Conservation (phyloP, 2,888 invertebrate genomes). For the Heliconius sara region DNA sequence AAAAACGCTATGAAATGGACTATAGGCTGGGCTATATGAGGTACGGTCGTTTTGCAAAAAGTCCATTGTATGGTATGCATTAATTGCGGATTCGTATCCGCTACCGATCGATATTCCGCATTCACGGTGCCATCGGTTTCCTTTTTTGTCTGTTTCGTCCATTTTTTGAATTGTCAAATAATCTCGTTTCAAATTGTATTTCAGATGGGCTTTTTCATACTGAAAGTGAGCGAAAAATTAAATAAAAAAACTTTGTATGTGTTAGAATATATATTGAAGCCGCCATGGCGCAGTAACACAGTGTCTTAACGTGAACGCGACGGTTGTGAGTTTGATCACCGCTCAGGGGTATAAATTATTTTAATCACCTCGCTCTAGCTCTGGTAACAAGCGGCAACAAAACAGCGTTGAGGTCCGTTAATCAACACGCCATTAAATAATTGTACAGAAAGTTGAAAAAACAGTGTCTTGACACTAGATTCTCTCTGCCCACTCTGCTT, state of each 20-base stretch:
- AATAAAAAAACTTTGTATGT: background rate
- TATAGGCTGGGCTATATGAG: slow-evolving; percentile 16
- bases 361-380: too few species aligned
- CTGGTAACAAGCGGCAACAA: too few species aligned
- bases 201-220: slow-evolving; percentile 11
- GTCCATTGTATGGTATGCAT: slow-evolving; percentile 28
- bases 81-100: slow-evolving; percentile 40
- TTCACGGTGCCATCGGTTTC: slow-evolving; percentile 39
- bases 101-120: slow-evolving; percentile 42
- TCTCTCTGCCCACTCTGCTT: background rate
- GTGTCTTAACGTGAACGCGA: background rate
- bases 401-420: background rate
- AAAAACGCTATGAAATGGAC: slow-evolving; percentile 21
- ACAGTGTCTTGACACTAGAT: too few species aligned
- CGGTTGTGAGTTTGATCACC: background rate
- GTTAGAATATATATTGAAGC: background rate
- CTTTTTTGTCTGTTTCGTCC: slow-evolving; percentile 46
- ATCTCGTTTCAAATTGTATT: slow-evolving; percentile 29
- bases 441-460: too few species aligned
- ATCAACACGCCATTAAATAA: too few species aligned
- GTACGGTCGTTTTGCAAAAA: slow-evolving; percentile 5
- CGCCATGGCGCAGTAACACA: background rate
- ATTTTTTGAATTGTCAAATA: slow-evolving; percentile 39
- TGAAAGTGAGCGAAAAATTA: background rate
- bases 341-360: too few species aligned